Conservation (phyloP, 1,140 invertebrate genomes). For the Lepidurus packardi region DNA sequence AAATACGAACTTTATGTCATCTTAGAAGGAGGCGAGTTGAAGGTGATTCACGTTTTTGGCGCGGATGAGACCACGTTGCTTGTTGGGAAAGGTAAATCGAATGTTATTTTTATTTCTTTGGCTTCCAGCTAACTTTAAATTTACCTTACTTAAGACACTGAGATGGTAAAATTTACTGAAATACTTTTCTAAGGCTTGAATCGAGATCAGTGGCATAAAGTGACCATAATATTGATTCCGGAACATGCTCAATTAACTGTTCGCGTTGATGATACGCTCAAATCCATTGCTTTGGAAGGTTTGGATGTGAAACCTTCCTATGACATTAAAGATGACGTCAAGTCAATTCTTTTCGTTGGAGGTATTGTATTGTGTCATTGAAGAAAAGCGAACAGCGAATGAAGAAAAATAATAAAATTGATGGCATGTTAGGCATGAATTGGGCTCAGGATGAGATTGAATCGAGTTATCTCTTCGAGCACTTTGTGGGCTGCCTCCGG, state of each 20-base stretch:
- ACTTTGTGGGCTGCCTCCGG: constrained; percentile 83
- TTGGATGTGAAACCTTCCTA: constrained; percentile 73
- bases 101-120: not conserved
- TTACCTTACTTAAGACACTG: too few species aligned
- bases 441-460: constrained; percentile 76
- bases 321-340: constrained; percentile 70
- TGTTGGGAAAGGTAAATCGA: constrained; percentile 64
- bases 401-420: not conserved
- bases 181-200: constrained; percentile 56
- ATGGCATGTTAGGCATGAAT: constrained; percentile 58
- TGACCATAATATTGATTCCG: constrained; percentile 75
- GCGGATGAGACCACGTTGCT: constrained; percentile 75
- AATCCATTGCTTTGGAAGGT: constrained; percentile 68
- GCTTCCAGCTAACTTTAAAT: not conserved
- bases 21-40: constrained; percentile 78
- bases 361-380: constrained; percentile 50
- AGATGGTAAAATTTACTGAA: not conserved
- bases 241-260: constrained; percentile 71
- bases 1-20: constrained; percentile 83
- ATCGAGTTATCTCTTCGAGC: constrained; percentile 84
- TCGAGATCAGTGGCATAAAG: constrained; percentile 80
- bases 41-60: constrained; percentile 83
- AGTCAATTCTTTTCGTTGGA: constrained; percentile 80
- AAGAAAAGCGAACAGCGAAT: too few species aligned
- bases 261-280: constrained; percentile 66